Percentiles rank a stretch among this genome's conserved stretches.
Conservation (phyloP, 2,113 vertebrate genomes). For the Urocynchramus pylzowi region DNA sequence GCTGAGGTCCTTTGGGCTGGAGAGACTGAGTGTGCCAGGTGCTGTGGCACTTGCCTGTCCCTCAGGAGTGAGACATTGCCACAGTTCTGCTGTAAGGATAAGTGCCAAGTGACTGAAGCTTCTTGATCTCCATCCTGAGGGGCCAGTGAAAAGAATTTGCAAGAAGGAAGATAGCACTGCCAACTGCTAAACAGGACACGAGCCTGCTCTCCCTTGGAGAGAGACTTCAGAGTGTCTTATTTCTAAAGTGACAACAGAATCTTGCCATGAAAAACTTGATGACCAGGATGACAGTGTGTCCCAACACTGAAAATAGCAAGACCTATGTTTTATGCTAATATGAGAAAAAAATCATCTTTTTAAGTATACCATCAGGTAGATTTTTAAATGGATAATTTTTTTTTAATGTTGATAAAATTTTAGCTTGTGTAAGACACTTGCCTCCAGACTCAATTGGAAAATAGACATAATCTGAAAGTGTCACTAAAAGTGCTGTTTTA, state of each 20-base stretch:
- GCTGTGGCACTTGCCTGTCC: background rate
- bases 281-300: background rate
- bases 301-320: background rate
- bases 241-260: background rate
- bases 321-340: background rate
- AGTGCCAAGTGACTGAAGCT: background rate
- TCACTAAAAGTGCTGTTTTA: background rate
- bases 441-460: background rate
- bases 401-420: background rate
- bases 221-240: background rate
- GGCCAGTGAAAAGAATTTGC: background rate
- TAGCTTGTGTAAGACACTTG: background rate
- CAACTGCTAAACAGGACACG: background rate
- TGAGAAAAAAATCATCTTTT: background rate
- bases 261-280: background rate
- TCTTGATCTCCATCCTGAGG: background rate
- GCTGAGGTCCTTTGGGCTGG: background rate
- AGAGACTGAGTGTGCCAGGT: too few relatives aligned
- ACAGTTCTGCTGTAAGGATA: rapidly evolving
- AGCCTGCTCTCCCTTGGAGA: background rate
- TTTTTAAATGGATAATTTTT: background rate
- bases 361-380: background rate
- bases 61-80: background rate
- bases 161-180: background rate
- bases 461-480: background rate